A percentile compares a stretch with the other conserved stretches of the same genome.
phyloP scores from a whole-genome alignment of 2,888 invertebrate species.

The Acleris cristana region DNA sequence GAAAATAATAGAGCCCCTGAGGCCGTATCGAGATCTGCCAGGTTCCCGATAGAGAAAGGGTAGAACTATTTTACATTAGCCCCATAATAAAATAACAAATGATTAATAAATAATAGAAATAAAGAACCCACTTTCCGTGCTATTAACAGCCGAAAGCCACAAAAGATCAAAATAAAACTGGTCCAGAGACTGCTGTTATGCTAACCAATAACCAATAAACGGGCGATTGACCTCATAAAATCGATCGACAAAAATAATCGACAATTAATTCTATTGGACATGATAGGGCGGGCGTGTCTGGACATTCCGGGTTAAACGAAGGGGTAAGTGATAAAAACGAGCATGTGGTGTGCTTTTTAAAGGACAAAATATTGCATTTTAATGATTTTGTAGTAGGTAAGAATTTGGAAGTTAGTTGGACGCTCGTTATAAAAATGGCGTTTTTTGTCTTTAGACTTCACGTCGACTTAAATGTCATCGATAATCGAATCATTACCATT shows the following conservation, averaged over 20 bases:
- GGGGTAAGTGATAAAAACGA: constrained; percentile 19
- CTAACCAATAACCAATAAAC: constrained; percentile 19
- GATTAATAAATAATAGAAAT: too few species aligned
- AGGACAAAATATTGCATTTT: too few species aligned
- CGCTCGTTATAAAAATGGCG: too few species aligned
- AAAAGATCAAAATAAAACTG: constrained; percentile 23
- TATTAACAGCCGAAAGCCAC: not conserved
- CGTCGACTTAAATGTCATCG: not conserved
- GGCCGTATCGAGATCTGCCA: too few species aligned
- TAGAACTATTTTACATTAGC: too few species aligned
- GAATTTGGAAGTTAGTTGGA: too few species aligned
- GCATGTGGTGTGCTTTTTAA: not conserved
- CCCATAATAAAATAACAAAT: too few species aligned
- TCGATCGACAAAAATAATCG: constrained; percentile 59
- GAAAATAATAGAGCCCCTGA: too few species aligned
- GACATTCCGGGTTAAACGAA: constrained; percentile 2
- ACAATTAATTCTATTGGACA: constrained; percentile 63
- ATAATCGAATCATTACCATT: constrained; percentile 2
- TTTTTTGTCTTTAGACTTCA: not conserved
- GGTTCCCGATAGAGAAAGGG: too few species aligned
- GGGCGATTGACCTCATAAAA: constrained; percentile 55
- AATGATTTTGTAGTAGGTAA: too few species aligned
- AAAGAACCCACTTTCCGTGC: not conserved
- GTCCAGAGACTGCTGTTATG: constrained; percentile 24
- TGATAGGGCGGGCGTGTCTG: constrained; percentile 43